phyloP scores from a whole-genome alignment of 2,888 invertebrate species.

The Sinotaia quadrata region DNA sequence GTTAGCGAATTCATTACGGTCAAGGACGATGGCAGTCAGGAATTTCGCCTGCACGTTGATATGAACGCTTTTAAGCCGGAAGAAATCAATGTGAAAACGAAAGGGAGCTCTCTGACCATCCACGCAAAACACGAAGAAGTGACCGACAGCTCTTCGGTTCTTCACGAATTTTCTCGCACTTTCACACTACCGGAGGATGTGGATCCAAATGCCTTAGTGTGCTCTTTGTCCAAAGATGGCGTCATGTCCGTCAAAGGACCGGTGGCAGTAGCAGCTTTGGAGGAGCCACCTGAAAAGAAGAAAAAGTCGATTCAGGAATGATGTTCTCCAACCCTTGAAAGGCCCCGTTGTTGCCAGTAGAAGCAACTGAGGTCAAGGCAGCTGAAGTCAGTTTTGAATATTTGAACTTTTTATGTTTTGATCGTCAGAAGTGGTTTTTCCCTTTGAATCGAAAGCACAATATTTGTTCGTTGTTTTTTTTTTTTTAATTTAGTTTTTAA shows the following conservation, averaged over 20 bases:
- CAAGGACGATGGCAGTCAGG: conserved; percentile 31
- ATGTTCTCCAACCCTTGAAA: too few relatives aligned
- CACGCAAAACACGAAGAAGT: conserved; percentile 99
- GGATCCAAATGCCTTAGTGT: conserved; percentile 95
- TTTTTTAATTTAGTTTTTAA: too few relatives aligned
- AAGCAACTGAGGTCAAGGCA: too few relatives aligned
- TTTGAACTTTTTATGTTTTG: too few relatives aligned
- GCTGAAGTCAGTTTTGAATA: too few relatives aligned
- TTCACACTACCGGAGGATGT: conserved; percentile 96
- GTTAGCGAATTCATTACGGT: conserved; percentile 24
- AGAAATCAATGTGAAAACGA: conserved; percentile 98
- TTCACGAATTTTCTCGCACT: conserved; percentile 97
- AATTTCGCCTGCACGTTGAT: conserved; percentile 76
- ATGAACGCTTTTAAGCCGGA: conserved; percentile 95
- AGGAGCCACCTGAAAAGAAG: conserved; percentile 29
- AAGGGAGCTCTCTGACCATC: conserved; percentile 92
- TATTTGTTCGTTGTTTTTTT: too few relatives aligned
- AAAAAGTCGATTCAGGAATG: conserved; percentile 8
- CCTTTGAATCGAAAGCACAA: too few relatives aligned
- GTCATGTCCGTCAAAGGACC: conserved; percentile 97
- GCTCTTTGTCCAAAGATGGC: conserved; percentile 95
- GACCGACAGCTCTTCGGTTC: conserved; percentile 94
- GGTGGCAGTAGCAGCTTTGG: conserved; percentile 31
- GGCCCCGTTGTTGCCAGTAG: too few relatives aligned
- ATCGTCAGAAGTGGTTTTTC: too few relatives aligned